Base-by-base conservation (phyloP, 2,113 vertebrate species). In the Pteropus alecto region DNA sequence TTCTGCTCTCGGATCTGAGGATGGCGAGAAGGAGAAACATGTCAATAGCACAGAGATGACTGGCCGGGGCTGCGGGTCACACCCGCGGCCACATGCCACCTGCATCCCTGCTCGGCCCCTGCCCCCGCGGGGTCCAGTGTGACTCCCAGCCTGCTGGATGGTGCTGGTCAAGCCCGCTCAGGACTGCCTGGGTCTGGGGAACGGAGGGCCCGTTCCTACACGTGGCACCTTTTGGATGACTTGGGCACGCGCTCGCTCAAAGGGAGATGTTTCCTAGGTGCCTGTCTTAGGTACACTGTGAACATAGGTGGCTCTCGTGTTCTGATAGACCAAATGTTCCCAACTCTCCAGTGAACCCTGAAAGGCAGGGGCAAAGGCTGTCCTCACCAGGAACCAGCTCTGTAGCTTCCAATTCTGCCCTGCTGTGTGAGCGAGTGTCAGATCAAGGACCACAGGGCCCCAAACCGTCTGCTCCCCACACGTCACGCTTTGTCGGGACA, bases 1-100 rank as follows among this genome's bases (percentile, higher is more conserved):
- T 99, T 99, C 98, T 99, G 99, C 97, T 99, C 99, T 84, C 99
- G 99, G 96, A 99, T 99, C 99, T 99, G 97, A 73, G 94, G 98
- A 77, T 0, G 0, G 96, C 95, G 97, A 89, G 81, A 21, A 97
- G 19, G 92, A 94, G 7, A 96, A 48, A 92, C 83, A 16, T 2
- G 14, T 94, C 18, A 98, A 10, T 26, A 93, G 77, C 2, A 74
- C 22, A 94, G 77, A 95, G 67, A 86, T 89, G 1, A 0, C n/a
- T 33, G 0, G 0, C 51, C 5, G 0, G 10, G 7, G 2, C 76
- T 41, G 15, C 7, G 19, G 65, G 33, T 56, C 58, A 1, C 12
- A 5, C 10, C 48, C 15, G 13, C 9, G 7, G 60, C 21, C 43
- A 30, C 3, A 0, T 14, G 13, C 12, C 6, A 54, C 46, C 43